Percentiles rank a stretch among this genome's conserved stretches.
phyloP scores from a whole-genome alignment of 2,888 invertebrate species.

The Pyrgus malvae region DNA sequence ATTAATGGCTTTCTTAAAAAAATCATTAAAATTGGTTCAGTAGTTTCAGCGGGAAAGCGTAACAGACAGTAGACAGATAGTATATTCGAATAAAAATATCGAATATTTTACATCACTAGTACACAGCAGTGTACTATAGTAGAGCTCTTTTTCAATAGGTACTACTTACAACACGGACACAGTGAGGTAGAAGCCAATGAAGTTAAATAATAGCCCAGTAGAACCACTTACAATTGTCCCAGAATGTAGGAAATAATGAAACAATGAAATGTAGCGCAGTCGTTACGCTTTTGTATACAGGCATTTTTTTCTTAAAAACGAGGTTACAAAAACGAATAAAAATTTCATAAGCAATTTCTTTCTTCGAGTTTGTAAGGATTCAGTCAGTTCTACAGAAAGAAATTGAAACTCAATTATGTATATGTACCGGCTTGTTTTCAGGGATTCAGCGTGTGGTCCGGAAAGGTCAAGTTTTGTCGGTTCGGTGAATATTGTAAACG shows the following conservation, averaged over 20 bases:
- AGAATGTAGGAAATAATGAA: constrained; percentile 18
- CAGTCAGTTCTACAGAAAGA: constrained; percentile 11
- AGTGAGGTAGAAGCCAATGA: constrained; percentile 8
- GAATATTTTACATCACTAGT: background rate
- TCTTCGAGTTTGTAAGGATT: constrained; percentile 30
- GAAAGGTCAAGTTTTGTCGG: constrained; percentile 5
- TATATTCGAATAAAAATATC: too few species aligned
- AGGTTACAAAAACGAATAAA: constrained; percentile 29
- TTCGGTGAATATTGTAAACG: constrained; percentile 1
- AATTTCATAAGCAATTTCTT: constrained; percentile 34
- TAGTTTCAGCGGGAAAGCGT: too few species aligned
- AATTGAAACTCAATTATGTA: constrained; percentile 22
- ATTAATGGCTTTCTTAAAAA: too few species aligned
- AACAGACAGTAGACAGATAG: too few species aligned
- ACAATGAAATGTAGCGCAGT: constrained; percentile 18
- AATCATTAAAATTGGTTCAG: too few species aligned
- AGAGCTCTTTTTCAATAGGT: background rate
- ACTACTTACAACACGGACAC: constrained; percentile 1
- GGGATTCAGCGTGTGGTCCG: constrained; percentile 1
- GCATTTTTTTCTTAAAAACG: constrained; percentile 15
- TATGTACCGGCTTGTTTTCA: constrained; percentile 13
- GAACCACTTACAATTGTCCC: constrained; percentile 12
- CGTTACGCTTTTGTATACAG: constrained; percentile 7
- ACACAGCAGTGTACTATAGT: background rate
- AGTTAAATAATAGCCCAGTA: constrained; percentile 18